Conservation (phyloP, 2,888 invertebrate species). For the Azorinus chamasolen region DNA sequence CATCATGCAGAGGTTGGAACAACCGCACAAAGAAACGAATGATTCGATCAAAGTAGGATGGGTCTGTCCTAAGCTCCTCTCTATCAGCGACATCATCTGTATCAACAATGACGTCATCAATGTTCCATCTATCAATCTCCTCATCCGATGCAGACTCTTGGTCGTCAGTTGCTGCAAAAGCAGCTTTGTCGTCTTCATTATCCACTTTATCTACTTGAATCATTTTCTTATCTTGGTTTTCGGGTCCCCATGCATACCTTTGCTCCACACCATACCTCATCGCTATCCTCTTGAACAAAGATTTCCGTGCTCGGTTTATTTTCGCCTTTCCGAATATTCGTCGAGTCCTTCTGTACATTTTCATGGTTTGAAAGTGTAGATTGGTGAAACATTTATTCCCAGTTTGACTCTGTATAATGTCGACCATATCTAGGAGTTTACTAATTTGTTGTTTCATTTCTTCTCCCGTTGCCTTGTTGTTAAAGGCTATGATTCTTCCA, state of each 20-base stretch:
- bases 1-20: constrained; percentile 9
- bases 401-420: background rate
- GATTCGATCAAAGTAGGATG: constrained; percentile 22
- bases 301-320: constrained; percentile 22
- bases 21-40: constrained; percentile 21
- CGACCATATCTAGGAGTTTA: constrained; percentile 17
- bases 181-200: background rate
- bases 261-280: constrained; percentile 23
- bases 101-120: constrained; percentile 32
- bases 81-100: constrained; percentile 15
- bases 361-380: constrained; percentile 33
- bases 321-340: constrained; percentile 14
- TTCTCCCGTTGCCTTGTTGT: constrained; percentile 14
- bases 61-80: constrained; percentile 4
- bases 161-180: background rate
- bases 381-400: constrained; percentile 33
- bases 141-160: background rate
- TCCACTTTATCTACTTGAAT: background rate
- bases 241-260: constrained; percentile 23
- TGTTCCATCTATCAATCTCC: constrained; percentile 28
- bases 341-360: constrained; percentile 13
- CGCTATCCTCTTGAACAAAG: constrained; percentile 16
- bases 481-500: constrained; percentile 16
- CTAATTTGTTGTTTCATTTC: constrained; percentile 10
- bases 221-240: background rate